Percentiles rank a stretch among this genome's conserved stretches.
These are phyloP conservation scores for Lepus timidus DNA, from an alignment of 2,113 vertebrate genomes.

Conservation along the genomic window DNA sequence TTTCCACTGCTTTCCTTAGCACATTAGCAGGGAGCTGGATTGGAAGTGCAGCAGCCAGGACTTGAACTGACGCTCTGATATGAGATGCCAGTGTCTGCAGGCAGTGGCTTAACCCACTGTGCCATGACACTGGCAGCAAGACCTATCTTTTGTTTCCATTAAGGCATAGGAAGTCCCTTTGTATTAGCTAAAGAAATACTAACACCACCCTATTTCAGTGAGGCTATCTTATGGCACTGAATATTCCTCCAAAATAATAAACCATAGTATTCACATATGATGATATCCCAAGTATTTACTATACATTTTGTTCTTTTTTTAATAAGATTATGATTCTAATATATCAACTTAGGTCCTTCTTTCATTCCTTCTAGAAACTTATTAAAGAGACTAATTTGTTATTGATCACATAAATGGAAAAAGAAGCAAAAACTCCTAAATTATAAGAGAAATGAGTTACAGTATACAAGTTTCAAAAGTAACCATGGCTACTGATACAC, in stretches of 20 bases:
- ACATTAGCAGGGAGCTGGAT: too few species aligned
- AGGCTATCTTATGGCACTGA: background rate
- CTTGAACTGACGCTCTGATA: too few species aligned
- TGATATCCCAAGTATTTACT: background rate
- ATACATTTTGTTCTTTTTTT: slow-evolving; percentile 20
- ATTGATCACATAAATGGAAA: slow-evolving; percentile 61
- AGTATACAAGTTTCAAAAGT: slow-evolving; percentile 73
- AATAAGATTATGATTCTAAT: slow-evolving; percentile 43
- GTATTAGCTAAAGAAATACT: background rate
- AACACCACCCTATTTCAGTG: background rate
- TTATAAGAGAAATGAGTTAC: slow-evolving; percentile 76
- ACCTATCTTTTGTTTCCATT: too few species aligned
- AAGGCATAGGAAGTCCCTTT: too few species aligned
- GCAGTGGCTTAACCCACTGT: too few species aligned
- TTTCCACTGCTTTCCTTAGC: too few species aligned
- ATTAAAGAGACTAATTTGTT: slow-evolving; percentile 50
- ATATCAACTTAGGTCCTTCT: slow-evolving; percentile 44
- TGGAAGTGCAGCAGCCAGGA: too few species aligned
- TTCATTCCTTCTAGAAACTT: slow-evolving; percentile 38
- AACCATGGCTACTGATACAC: slow-evolving; percentile 67
- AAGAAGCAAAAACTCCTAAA: slow-evolving; percentile 71
- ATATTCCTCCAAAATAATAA: background rate
- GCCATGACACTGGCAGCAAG: too few species aligned
- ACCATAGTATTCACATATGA: background rate
- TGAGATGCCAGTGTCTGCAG: too few species aligned